These are phyloP conservation scores for Platichthys flesus DNA, from an alignment of 2,113 vertebrate genomes.

Conservation along the genomic window DNA sequence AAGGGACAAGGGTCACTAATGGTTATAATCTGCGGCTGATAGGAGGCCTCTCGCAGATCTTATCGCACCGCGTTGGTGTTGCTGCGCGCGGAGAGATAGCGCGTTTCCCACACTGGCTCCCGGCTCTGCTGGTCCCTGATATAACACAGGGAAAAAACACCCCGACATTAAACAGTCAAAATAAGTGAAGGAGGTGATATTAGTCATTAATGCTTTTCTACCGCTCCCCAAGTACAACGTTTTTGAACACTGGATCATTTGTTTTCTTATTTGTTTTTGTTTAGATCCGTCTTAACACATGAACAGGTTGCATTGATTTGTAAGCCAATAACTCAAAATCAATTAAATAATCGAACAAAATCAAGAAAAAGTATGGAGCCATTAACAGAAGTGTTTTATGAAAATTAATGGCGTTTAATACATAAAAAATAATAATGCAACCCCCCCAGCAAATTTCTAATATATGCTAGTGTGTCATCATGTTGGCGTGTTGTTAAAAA, in stretches of 20 bases:
- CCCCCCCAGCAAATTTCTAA: no score
- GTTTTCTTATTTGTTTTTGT: not conserved
- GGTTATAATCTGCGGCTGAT: slow-evolving; percentile 69
- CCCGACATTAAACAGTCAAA: slow-evolving; percentile 1
- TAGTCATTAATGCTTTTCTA: not conserved
- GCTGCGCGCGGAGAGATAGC: slow-evolving; percentile 72
- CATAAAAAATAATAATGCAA: no score
- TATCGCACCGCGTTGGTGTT: slow-evolving; percentile 63
- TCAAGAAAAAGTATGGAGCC: not conserved
- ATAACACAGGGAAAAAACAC: slow-evolving; percentile 7
- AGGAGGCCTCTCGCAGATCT: slow-evolving; percentile 62
- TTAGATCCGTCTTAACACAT: not conserved
- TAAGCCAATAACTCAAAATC: not conserved
- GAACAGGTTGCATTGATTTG: not conserved
- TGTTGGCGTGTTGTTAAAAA: no score
- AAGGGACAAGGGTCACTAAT: slow-evolving; percentile 76
- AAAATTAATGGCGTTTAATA: no score
- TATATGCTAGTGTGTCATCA: no score
- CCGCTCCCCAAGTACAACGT: not conserved
- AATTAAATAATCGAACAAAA: not conserved
- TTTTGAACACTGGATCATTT: not conserved
- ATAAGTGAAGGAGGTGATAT: not conserved
- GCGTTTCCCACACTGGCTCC: slow-evolving; percentile 17
- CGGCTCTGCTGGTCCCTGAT: slow-evolving; percentile 49
- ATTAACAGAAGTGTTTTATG: not conserved